Conservation (phyloP, 1,140 invertebrate genomes). For the Pteromalus puparum region DNA sequence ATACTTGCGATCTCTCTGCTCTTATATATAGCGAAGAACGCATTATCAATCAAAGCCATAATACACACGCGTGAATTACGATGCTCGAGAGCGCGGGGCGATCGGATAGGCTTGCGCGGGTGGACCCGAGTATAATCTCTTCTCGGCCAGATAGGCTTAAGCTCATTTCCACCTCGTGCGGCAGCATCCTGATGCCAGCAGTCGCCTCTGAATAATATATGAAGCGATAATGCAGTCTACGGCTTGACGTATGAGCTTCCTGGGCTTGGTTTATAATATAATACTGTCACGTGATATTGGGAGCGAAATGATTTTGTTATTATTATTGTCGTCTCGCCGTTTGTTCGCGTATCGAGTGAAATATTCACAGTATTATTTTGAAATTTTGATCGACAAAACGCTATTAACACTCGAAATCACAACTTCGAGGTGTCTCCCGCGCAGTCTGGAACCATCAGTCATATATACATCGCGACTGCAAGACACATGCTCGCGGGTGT, state of each 20-base stretch:
- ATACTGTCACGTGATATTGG: too few species aligned
- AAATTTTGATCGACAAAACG: too few species aligned
- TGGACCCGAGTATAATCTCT: not conserved
- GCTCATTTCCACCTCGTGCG: constrained; percentile 20
- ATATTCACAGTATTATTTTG: too few species aligned
- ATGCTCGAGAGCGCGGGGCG: not conserved
- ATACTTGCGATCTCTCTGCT: not conserved
- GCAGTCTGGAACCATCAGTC: too few species aligned
- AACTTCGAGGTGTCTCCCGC: not conserved
- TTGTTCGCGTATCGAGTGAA: too few species aligned
- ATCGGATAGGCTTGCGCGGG: too few species aligned
- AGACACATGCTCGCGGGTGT: too few species aligned
- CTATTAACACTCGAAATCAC: too few species aligned
- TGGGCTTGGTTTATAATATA: not conserved
- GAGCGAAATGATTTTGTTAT: too few species aligned
- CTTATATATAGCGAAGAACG: not conserved
- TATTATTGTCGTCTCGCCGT: too few species aligned
- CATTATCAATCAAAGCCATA: not conserved
- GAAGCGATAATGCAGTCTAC: constrained; percentile 34
- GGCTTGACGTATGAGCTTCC: constrained; percentile 32
- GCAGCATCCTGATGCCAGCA: not conserved
- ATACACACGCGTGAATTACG: not conserved
- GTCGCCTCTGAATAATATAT: constrained; percentile 47
- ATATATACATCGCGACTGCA: too few species aligned
- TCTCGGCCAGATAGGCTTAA: not conserved